Base-by-base conservation (phyloP, 2,888 invertebrate species). In the Parapristionchus giblindavisi region DNA sequence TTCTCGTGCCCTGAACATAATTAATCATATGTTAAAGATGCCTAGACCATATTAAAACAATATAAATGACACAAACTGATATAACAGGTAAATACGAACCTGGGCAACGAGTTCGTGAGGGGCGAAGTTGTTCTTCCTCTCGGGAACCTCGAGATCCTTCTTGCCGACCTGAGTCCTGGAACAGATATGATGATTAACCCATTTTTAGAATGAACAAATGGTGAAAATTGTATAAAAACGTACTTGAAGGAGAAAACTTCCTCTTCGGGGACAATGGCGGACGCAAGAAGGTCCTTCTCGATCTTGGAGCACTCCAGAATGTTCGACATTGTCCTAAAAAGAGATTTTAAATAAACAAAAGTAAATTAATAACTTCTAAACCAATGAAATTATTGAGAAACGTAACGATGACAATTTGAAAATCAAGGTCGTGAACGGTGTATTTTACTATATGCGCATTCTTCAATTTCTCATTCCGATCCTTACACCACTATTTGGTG, bases 21-120 rank as follows among this genome's bases (percentile, higher is more conserved):
- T 3, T 17, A 43, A 65, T 24, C 36, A 29, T 61, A 14, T 6
- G 21, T 21, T n/a, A n/a, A n/a, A n/a, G n/a, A n/a, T n/a, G n/a
- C n/a, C n/a, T n/a, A n/a, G n/a, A n/a, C n/a, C n/a, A 14, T 17
- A 43, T 43, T 43, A 8, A 43, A 43, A 43, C 43, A 8, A 43
- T 43, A 43, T 8, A 43, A 43, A 14, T 43, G 54, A n/a, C n/a
- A n/a, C 8, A 21, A 54, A 5, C 6, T 5, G 54, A n/a, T n/a
- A 24, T 14, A 21, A 54, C 21, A 24, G 6, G 54, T n/a, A 54
- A 21, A 61, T 8, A 68, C 21, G 1, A 27, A 60, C 71, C 32
- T 78, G 79, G 32, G 77, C 60, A 36, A 81, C 75, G 54, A 82
- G 75, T 72, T 82, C 82, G 76, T 81, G 81, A 32, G 80, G 77